A percentile compares a stretch with the other conserved stretches of the same genome.
Evolutionary conservation across 2,113 vertebrate genomes (phyloP).

Genomic region (Zosterops lateralis): DNA sequence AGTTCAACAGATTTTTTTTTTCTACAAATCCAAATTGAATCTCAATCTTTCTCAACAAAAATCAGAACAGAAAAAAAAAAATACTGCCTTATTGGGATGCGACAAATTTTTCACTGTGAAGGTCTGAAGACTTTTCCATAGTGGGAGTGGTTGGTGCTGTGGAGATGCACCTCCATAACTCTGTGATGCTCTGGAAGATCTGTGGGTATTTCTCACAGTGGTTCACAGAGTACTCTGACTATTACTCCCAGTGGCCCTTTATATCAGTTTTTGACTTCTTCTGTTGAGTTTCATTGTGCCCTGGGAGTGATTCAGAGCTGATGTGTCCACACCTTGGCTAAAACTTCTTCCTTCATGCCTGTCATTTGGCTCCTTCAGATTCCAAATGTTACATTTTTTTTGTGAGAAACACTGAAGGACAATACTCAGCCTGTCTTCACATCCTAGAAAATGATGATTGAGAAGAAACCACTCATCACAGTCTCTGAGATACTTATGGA

Average conservation of each 20-base stretch:
- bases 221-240: neutral
- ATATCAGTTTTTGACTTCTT: neutral
- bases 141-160: neutral
- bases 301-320: neutral
- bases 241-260: neutral
- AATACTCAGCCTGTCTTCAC: neutral
- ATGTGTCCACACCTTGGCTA: rapidly evolving
- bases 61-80: neutral
- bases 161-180: rapidly evolving
- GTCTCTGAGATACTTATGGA: neutral
- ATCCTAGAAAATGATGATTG: neutral
- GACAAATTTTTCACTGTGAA: neutral
- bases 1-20: neutral
- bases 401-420: neutral
- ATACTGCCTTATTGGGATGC: neutral
- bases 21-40: neutral
- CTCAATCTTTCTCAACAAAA: neutral
- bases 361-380: neutral
- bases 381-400: neutral
- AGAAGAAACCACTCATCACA: neutral
- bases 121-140: neutral
- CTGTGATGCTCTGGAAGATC: neutral
- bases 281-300: neutral
- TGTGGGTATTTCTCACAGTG: neutral
- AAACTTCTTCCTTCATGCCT: neutral